phyloP scores from a whole-genome alignment of 2,797 vertebrate species.

The Psittacula derbiana region DNA sequence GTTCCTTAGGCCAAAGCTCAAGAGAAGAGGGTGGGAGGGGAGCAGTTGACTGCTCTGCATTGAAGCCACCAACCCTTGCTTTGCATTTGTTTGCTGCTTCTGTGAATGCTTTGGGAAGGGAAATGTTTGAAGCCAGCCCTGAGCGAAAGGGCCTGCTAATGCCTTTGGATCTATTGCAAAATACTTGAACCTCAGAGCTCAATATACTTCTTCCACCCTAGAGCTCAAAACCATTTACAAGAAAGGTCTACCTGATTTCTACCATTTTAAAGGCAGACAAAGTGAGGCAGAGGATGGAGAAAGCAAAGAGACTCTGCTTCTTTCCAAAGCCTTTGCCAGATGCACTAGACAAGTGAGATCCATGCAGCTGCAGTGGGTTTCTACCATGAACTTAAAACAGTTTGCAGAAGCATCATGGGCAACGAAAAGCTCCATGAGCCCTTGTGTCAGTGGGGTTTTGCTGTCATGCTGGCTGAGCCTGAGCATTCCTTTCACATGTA shows the following conservation, averaged over 20 bases:
- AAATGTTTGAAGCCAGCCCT: not conserved
- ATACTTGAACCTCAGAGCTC: not conserved
- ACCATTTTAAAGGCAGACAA: not conserved
- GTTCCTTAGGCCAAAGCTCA: not conserved
- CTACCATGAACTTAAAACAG: not conserved
- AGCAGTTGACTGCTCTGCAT: accelerated
- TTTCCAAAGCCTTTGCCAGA: not conserved
- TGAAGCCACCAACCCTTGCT: not conserved
- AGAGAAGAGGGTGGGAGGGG: not conserved
- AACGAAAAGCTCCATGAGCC: accelerated
- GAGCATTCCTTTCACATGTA: not conserved
- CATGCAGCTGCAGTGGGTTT: not conserved
- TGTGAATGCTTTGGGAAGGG: not conserved
- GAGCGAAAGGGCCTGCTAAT: not conserved
- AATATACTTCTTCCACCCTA: not conserved
- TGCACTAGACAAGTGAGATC: not conserved
- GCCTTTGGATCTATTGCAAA: not conserved
- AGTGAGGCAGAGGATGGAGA: not conserved
- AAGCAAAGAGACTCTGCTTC: accelerated
- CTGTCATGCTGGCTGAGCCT: not conserved
- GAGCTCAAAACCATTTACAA: not conserved
- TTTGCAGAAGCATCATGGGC: accelerated
- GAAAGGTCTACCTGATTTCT: not conserved
- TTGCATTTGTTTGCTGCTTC: not conserved
- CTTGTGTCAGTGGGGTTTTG: not conserved